Conservation (phyloP, 64 coral and sea anemone species). For the Montipora cactus region DNA sequence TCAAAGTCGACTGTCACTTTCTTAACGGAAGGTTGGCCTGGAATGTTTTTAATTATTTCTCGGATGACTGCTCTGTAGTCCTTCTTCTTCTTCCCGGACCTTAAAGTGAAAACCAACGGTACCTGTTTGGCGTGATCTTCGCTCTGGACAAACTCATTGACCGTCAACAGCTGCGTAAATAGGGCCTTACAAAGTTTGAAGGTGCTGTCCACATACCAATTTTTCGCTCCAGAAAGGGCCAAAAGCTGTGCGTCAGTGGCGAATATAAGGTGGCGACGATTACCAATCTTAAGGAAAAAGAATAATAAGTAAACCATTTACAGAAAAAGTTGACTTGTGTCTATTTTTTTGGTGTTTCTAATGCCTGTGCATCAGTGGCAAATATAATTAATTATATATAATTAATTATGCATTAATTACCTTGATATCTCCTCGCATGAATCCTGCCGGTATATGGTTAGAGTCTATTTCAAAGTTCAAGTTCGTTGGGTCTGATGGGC, state of each 20-base stretch:
- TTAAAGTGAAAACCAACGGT: too few relatives aligned
- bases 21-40: slow-evolving; percentile 4
- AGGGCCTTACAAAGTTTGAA: too few relatives aligned
- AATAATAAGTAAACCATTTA: background rate
- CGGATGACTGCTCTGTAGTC: background rate
- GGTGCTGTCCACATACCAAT: too few relatives aligned
- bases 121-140: too few relatives aligned
- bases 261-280: background rate
- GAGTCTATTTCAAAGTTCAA: slow-evolving; percentile 3
- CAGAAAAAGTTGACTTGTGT: background rate
- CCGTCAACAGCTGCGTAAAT: too few relatives aligned
- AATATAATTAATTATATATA: too few relatives aligned
- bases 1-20: slow-evolving; percentile 24
- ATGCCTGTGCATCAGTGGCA: too few relatives aligned
- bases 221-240: too few relatives aligned
- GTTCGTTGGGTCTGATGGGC: background rate
- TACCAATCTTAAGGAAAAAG: background rate
- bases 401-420: background rate
- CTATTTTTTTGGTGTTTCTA: too few relatives aligned
- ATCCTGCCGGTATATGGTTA: background rate
- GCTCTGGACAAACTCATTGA: too few relatives aligned
- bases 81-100: background rate
- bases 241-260: background rate
- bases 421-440: background rate
- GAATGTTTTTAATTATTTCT: background rate